Base-by-base conservation (phyloP, 2,888 invertebrate genomes). In the Scaptomyza flava region DNA sequence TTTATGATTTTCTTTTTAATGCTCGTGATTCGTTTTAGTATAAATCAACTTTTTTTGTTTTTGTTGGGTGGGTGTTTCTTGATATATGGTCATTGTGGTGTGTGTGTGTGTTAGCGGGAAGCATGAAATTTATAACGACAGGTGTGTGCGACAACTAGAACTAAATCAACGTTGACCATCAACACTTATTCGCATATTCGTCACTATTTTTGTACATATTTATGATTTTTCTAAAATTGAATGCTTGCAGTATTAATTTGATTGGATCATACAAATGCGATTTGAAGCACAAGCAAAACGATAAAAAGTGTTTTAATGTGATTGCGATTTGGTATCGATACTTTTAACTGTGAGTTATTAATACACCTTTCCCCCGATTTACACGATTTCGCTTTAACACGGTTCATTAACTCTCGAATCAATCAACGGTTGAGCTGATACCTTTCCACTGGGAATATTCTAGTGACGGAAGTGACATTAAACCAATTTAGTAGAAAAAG, bases 41-140 rank as follows among this genome's bases (percentile, higher is more conserved):
- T 80, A 86, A 81, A 87, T 81, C 74, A 87, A 77, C 62, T 61
- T 62, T 51, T 33, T 11, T 41, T n/a, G n/a, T n/a, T 14, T 7
- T 50, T 20, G n/a, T 34, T 36, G 47, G 56, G 67, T 74, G 58
- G 60, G 61, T 68, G 75, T 58, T 14, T 14, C 27, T 31, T 72
- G 73, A 78, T 84, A 85, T 81, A 79, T 81, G 71, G 71, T 42
- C 50, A n/a, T 53, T 87, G 77, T 86, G 85, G 41, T 41, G 62
- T 38, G 23, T 27, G 36, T 36, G 51, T 14, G 14, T 36, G 4
- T 6, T 17, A 17, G 17, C 17, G 17, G 17, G 1, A 17, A 17
- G 56, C 34, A 31, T 45, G 50, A 45, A 78, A 82, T 82, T 82
- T 82, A 82, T 84, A 78, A 73, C 85, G 82, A 85, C 82, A 82